phyloP scores from a whole-genome alignment of 2,113 vertebrate genomes.

The Crotalus viridis region DNA sequence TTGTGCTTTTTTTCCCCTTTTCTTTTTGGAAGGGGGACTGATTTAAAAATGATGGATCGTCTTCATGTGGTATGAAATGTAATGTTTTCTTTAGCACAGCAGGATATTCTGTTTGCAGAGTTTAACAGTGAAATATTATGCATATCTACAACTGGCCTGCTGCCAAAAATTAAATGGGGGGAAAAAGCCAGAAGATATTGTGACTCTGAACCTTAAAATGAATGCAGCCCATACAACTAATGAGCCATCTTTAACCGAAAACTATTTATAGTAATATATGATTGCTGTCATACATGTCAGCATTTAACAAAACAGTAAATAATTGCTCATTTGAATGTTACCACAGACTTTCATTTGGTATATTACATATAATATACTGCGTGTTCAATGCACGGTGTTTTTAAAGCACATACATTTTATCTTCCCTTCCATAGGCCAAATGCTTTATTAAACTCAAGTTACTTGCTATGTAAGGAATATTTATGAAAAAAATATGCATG shows the following conservation, averaged over 20 bases:
- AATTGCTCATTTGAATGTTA: slow-evolving; percentile 74
- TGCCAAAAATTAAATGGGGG: slow-evolving; percentile 78
- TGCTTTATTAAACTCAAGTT: slow-evolving; percentile 8
- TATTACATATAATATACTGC: slow-evolving; percentile 26
- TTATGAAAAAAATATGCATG: not conserved
- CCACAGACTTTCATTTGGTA: slow-evolving; percentile 70
- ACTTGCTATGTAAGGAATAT: not conserved
- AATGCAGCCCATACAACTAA: slow-evolving; percentile 66
- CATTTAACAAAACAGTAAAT: slow-evolving; percentile 75
- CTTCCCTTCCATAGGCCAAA: slow-evolving; percentile 3
- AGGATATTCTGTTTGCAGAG: slow-evolving; percentile 98
- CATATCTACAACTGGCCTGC: slow-evolving; percentile 85
- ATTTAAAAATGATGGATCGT: slow-evolving; percentile 93
- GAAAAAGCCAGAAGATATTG: slow-evolving; percentile 73
- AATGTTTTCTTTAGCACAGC: slow-evolving; percentile 99
- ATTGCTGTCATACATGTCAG: slow-evolving; percentile 62
- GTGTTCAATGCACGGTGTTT: not conserved
- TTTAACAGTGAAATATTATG: slow-evolving; percentile 92
- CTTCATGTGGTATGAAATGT: slow-evolving; percentile 96
- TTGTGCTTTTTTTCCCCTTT: slow-evolving; percentile 34
- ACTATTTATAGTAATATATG: slow-evolving; percentile 68
- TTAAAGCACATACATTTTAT: slow-evolving; percentile 9
- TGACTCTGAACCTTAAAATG: slow-evolving; percentile 72
- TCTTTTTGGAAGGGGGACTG: slow-evolving; percentile 65
- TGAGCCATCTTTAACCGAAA: slow-evolving; percentile 72